Evolutionary conservation across 2,113 vertebrate genomes (phyloP).

Genomic region (Laticauda colubrina): DNA sequence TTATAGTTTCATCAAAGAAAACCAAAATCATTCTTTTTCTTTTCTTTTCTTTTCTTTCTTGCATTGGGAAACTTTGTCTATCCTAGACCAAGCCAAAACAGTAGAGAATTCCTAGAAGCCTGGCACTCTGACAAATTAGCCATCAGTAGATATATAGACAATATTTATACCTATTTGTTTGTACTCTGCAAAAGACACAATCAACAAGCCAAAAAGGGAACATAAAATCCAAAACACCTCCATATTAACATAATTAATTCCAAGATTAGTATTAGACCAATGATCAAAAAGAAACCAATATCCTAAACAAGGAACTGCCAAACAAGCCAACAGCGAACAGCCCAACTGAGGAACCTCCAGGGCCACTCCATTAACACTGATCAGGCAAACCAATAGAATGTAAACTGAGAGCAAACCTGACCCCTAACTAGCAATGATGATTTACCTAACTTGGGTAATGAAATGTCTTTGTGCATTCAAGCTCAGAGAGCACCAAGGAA

Average conservation of each 20-base stretch:
- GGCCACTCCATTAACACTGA: neutral
- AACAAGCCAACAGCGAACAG: neutral
- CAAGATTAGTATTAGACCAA: neutral
- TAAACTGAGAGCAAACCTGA: neutral
- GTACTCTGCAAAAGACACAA: neutral
- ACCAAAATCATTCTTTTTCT: neutral
- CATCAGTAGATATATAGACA: neutral
- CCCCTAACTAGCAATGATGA: neutral
- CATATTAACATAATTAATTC: neutral
- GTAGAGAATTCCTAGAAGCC: neutral
- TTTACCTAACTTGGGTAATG: neutral
- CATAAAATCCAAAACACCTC: neutral
- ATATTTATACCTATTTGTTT: neutral
- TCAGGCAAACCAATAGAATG: neutral
- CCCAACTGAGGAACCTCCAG: neutral
- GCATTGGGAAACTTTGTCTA: neutral
- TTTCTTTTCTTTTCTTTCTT: neutral
- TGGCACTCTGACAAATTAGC: neutral
- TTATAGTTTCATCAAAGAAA: neutral
- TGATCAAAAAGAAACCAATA: neutral
- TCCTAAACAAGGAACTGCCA: neutral
- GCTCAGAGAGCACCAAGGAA: too few relatives aligned
- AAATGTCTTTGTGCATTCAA: too few relatives aligned
- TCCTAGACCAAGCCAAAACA: neutral
- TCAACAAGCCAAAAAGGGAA: neutral